Evolutionary conservation across 2,113 vertebrate genomes (phyloP).

Genomic region (Pedetes capensis): DNA sequence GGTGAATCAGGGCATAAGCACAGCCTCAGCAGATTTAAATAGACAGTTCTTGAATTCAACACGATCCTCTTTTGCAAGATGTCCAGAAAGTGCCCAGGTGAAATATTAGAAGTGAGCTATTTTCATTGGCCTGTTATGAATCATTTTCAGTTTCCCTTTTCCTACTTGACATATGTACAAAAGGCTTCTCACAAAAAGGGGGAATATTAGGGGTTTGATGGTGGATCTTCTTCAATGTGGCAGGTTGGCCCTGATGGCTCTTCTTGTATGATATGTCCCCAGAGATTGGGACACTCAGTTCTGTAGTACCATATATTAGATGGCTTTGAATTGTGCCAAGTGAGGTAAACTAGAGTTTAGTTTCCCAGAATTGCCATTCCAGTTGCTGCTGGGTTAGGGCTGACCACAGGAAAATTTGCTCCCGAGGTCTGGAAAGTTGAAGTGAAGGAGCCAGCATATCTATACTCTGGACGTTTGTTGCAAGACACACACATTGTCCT

Average conservation of each 20-base stretch:
- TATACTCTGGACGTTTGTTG: accelerated
- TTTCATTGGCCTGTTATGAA: constrained; percentile 54
- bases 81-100: constrained; percentile 76
- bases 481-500: background rate
- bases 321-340: background rate
- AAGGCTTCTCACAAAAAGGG: background rate
- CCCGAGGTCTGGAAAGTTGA: background rate
- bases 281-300: accelerated
- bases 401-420: background rate
- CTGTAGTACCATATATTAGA: background rate
- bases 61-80: constrained; percentile 75
- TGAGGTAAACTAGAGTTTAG: background rate
- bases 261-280: background rate
- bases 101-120: constrained; percentile 72
- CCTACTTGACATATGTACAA: background rate
- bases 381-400: background rate
- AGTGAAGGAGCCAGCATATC: background rate
- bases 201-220: background rate
- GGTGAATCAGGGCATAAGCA: constrained; percentile 78
- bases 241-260: background rate
- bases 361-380: background rate
- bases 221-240: background rate
- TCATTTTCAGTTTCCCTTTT: background rate
- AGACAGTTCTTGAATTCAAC: constrained; percentile 81
- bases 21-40: constrained; percentile 83